Evolutionary conservation across 2,113 vertebrate species (phyloP), one percentile per base, ranked within the genome.

Genomic region (Lophotis ruficrista): DNA sequence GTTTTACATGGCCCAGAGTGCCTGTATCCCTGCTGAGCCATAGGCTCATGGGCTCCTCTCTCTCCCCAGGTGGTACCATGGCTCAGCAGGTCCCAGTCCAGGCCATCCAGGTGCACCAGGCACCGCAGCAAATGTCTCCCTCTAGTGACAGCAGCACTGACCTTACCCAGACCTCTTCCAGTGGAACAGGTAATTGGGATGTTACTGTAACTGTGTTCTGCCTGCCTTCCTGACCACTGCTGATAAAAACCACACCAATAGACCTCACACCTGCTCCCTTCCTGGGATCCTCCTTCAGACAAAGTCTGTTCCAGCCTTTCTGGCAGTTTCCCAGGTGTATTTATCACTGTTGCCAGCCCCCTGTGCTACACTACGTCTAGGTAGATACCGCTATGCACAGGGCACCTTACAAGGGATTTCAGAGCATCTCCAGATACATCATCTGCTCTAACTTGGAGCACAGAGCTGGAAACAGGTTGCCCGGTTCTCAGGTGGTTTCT

Each of bases 51-150:
- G 71, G 68, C 50, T 91, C 30, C 27, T 94, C 28, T 95, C 57
- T 98, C 56, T 97, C 86, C 33, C 3, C 95, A 99, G 99, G 99
- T 94, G 98, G 98, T 54, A 98, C 99, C 21, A 98, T 99, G 97
- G 97, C 98, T 77, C 99, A 99, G 98, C 99, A 99, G 97, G 98
- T 98, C 83, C 98, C 98, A n/a, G 98, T 99, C 57, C 99, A 99
- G 98, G 98, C 99, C 28, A 99, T 99, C 94, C 99, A 99, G 98
- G 99, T 99, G 93, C 99, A 99, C 96, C 98, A 98, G 90, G 98
- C 98, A 95, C 96, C 99, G 3, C 99, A 99, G 97, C 96, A 99
- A 96, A 98, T 98, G 96, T 98, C 99, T 96, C 98, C 98, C 92
- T 98, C 98, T 81, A 98, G 98, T 14, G 98, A 99, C 98, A 98